phyloP scores from a whole-genome alignment of 2,888 invertebrate genomes.

The Elmis aenea region DNA sequence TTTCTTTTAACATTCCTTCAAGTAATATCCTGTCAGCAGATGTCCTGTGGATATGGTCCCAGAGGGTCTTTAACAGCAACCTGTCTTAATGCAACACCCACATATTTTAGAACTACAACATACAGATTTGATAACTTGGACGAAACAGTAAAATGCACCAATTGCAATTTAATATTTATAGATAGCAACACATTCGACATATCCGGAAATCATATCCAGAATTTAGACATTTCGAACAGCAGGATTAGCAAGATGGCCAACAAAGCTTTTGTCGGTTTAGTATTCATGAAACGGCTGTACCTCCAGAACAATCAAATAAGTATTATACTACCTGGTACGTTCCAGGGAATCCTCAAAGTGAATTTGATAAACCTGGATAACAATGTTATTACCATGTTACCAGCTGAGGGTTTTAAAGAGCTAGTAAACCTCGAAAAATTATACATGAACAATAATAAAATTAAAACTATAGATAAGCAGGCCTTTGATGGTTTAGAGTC shows the following conservation, averaged over 20 bases:
- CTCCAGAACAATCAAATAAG: conserved; percentile 37
- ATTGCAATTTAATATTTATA: conserved; percentile 35
- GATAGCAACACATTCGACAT: conserved; percentile 41
- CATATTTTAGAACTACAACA: conserved; percentile 38
- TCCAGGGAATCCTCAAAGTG: conserved; percentile 41
- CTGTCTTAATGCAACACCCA: conserved; percentile 39
- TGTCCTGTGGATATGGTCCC: conserved; percentile 43
- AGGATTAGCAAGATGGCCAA: conserved; percentile 33
- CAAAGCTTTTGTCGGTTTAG: conserved; percentile 40
- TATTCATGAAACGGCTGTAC: conserved; percentile 36
- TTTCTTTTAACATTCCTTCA: not conserved
- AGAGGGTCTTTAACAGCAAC: conserved; percentile 44
- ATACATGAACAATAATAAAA: conserved; percentile 33
- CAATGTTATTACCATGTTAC: conserved; percentile 36
- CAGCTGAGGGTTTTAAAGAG: conserved; percentile 37
- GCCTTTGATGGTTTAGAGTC: conserved; percentile 36
- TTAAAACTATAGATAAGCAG: conserved; percentile 30
- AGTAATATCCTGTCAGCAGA: conserved; percentile 8
- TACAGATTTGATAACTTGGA: conserved; percentile 44
- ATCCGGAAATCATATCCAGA: conserved; percentile 41
- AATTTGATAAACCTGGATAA: conserved; percentile 33
- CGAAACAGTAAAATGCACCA: conserved; percentile 39
- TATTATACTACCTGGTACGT: conserved; percentile 37
- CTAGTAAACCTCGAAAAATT: conserved; percentile 33
- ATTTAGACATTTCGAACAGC: conserved; percentile 33